Base-by-base conservation (phyloP, 2,797 vertebrate genomes). In the Sitta carolinensis region DNA sequence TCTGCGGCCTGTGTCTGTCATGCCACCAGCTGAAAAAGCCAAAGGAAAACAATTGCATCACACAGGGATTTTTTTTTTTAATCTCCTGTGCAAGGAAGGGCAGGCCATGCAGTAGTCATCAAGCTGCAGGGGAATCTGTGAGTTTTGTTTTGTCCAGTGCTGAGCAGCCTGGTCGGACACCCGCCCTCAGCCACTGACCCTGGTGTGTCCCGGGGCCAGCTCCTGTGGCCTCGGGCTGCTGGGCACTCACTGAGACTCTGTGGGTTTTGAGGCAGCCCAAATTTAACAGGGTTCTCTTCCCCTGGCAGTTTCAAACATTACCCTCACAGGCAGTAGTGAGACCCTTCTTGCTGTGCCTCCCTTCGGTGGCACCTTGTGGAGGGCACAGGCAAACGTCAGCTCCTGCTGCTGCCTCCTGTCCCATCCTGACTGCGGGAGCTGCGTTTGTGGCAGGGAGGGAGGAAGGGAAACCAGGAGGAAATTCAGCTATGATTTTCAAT, bases 151-250 rank as follows among this genome's bases (percentile, higher is more conserved):
- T 61, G 62, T 4, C 63, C n/a, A 7, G 45, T 23, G 40, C 27
- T 59, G 62, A 89, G 77, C 59, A 85, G 42, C 77, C 34, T 57
- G 64, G 38, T 40, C 52, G 43, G 57, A 34, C 3, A 14, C 17
- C 68, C 0, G 0, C 55, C 21, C 22, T 61, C 29, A 29, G 70
- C 51, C 43, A 10, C 38, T 70, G 68, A 50, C 32, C 58, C 38
- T 3, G 0, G 4, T 5, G 27, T 40, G 55, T 52, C 59, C 45
- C 10, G 2, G 25, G 11, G 70, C 83, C 2, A 5, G 38, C 51
- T 94, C 63, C 62, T 16, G 52, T n/a, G 68, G 40, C 47, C 32
- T 68, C 64, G 29, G 48, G 9, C 73, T 57, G 16, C 40, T 48
- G 36, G 7, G 43, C 88, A 48, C 11, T 5, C 51, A 34, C 23